phyloP scores from a whole-genome alignment of 2,113 vertebrate genomes.

The Eira barbara region DNA sequence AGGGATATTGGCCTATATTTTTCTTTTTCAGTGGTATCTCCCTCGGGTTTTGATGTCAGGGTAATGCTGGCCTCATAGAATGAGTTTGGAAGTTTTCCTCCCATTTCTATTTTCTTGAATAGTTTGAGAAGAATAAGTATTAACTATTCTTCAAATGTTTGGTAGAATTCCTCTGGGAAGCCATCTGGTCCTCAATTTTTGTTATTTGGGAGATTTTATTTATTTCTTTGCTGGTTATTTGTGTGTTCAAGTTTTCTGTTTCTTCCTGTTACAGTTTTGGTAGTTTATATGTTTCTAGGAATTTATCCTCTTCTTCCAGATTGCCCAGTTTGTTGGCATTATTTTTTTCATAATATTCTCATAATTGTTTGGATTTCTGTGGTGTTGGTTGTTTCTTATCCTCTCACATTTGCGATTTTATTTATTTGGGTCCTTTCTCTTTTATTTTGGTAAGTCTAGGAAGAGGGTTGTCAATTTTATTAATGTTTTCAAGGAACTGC shows the following conservation, averaged over 20 bases:
- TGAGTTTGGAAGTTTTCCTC: not conserved
- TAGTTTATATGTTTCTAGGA: not conserved
- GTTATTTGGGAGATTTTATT: not conserved
- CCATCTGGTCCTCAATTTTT: not conserved
- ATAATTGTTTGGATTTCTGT: not conserved
- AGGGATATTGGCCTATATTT: not conserved
- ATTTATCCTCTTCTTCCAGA: not conserved
- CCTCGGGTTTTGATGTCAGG: not conserved
- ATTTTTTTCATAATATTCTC: not conserved
- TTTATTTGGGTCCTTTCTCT: not conserved
- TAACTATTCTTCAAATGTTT: not conserved
- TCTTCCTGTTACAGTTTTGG: not conserved
- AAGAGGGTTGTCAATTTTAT: not conserved
- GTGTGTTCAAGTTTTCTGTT: not conserved
- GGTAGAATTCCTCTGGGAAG: not conserved
- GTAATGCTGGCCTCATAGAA: not conserved
- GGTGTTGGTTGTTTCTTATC: not conserved
- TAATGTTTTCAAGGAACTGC: not conserved
- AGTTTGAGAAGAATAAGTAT: not conserved
- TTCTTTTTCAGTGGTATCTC: not conserved
- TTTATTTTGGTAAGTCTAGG: not conserved
- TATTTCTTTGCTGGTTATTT: not conserved
- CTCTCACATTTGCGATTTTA: not conserved
- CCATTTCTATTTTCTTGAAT: not conserved
- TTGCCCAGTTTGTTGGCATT: not conserved